Base-by-base conservation (phyloP, 2,888 invertebrate species). In the Tipula confusa region DNA sequence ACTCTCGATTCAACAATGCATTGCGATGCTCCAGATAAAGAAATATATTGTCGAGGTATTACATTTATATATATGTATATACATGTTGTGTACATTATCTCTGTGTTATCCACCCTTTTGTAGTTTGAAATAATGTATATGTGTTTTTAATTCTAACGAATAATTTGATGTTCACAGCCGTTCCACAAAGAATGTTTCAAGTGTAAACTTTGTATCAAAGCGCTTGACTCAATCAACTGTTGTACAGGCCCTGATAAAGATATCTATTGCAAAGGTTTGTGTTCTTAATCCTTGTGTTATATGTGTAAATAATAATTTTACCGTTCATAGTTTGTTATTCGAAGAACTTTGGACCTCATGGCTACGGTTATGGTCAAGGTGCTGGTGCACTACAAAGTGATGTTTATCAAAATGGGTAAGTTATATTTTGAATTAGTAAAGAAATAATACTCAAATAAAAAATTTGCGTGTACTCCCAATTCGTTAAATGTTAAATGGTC, bases 331-430 rank as follows among this genome's bases (percentile, higher is more conserved):
- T 95, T 88, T 98, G 98, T 93, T 98, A 99, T 92, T 96, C 94
- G 89, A 97, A 97, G 93, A 96, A 94, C 92, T 98, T 96, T 91
- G 98, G 98, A 88, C 98, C 98, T 88, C 98, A 96, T 92, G 97
- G 97, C 90, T 98, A 98, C 91, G 98, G 98, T 88, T 98, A 97
- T 91, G 98, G 98, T 88, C 96, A 97, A 91, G 98, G 99, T 89
- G 97, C 96, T 89, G 97, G 97, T 89, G 96, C 96, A 87, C 92
- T 97, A 88, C 96, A 97, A 92, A 95, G 96, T 91, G 97, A 97
- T 92, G 93, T 93, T 91, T 93, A 93, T 91, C 93, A 94, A 90
- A 94, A 94, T 91, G 95, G 95, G 95, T 94, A 93, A 92, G 93
- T 91, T 15, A 29, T 29, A 29, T 13, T 43, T 6, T 64, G n/a